Evolutionary conservation across 2,797 vertebrate genomes (phyloP).

Genomic region (Sebastes hubbsi): DNA sequence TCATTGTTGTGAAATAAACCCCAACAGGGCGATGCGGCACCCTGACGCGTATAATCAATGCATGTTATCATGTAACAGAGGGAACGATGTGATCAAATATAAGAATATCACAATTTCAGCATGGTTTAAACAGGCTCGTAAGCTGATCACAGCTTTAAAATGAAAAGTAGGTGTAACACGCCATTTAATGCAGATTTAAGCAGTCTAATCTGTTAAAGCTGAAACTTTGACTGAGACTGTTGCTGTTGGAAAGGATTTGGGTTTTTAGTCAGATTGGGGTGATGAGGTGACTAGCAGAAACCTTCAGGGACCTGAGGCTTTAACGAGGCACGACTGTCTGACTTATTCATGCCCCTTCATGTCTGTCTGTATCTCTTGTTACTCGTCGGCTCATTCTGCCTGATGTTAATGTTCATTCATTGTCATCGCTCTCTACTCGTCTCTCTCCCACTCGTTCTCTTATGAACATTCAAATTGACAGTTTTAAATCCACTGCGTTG

Average conservation of each 20-base stretch:
- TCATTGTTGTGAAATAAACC: no score
- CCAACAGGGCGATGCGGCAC: no score
- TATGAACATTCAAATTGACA: not conserved
- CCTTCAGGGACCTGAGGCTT: not conserved
- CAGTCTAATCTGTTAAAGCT: slow-evolving; percentile 24
- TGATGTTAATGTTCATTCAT: not conserved
- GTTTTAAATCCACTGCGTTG: slow-evolving; percentile 3
- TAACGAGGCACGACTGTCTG: slow-evolving; percentile 28
- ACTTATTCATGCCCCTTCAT: slow-evolving; percentile 9
- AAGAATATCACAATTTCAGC: not conserved
- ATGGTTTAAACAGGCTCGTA: not conserved
- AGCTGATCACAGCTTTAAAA: not conserved
- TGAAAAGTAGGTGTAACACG: not conserved
- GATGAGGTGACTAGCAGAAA: slow-evolving; percentile 8
- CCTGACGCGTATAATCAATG: no score
- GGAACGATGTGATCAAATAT: no score
- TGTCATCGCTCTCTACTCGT: not conserved
- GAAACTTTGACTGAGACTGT: not conserved
- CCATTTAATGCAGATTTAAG: not conserved
- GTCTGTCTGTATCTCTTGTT: slow-evolving; percentile 11
- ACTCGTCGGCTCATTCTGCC: not conserved
- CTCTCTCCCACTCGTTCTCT: not conserved
- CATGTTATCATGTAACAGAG: no score
- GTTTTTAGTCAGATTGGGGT: not conserved
- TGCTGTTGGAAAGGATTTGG: slow-evolving; percentile 3